These are phyloP conservation scores for Spinus pinus DNA, from an alignment of 2,797 vertebrate species.

Conservation along the genomic window DNA sequence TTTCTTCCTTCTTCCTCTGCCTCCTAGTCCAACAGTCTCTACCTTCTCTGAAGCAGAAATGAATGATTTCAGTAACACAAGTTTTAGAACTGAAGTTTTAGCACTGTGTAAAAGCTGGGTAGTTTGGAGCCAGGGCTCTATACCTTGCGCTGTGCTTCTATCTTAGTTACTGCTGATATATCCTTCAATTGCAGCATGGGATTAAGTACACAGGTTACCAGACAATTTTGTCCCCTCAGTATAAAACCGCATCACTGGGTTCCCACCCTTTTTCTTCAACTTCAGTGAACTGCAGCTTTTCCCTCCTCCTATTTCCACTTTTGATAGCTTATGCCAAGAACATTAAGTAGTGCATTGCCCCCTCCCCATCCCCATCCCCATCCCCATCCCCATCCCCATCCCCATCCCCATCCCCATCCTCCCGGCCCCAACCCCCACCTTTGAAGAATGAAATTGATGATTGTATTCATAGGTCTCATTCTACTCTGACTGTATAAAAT, in stretches of 20 bases:
- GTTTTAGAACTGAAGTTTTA: background rate
- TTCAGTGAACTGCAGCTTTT: background rate
- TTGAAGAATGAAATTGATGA: background rate
- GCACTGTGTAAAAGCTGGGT: background rate
- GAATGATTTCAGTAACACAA: background rate
- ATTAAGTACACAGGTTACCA: constrained; percentile 28
- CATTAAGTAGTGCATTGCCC: background rate
- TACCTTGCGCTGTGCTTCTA: background rate
- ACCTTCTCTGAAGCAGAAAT: background rate
- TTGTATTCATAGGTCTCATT: background rate
- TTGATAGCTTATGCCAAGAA: background rate
- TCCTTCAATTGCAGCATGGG: background rate
- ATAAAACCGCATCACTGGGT: background rate
- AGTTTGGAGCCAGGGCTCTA: background rate
- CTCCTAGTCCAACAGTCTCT: background rate
- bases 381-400: too few species aligned
- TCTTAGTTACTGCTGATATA: background rate
- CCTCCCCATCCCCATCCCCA: background rate
- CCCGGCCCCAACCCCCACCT: background rate
- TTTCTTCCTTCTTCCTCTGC: background rate
- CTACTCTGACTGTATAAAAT: background rate
- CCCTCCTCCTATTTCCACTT: background rate
- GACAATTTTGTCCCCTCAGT: background rate
- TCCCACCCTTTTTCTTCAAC: background rate
- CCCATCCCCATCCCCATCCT: background rate